Conservation (phyloP, 2,888 invertebrate genomes). For the Cyclophora albipunctata region DNA sequence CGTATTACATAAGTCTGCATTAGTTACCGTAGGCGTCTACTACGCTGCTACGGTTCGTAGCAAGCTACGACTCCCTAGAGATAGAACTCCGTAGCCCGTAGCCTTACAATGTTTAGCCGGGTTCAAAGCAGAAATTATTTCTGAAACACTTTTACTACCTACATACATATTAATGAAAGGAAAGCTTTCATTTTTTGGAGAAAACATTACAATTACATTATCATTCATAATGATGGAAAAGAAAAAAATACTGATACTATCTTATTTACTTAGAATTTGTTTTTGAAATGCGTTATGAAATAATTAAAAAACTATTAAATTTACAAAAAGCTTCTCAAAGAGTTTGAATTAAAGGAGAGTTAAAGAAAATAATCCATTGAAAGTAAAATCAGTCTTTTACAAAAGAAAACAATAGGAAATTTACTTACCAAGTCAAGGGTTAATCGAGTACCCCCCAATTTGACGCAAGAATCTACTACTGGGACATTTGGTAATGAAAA, state of each 20-base stretch:
- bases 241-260: too few relatives aligned
- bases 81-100: slow-evolving; percentile 47
- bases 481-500: too few relatives aligned
- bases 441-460: too few relatives aligned
- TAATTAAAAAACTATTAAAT: too few relatives aligned
- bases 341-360: slow-evolving; percentile 12
- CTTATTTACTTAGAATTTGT: too few relatives aligned
- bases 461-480: too few relatives aligned
- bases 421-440: too few relatives aligned
- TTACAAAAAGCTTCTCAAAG: too few relatives aligned
- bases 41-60: slow-evolving; percentile 60
- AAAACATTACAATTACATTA: too few relatives aligned
- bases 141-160: slow-evolving; percentile 31
- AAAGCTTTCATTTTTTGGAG: slow-evolving; percentile 1
- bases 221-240: too few relatives aligned
- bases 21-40: slow-evolving; percentile 53
- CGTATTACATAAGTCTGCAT: slow-evolving; percentile 38
- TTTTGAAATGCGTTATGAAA: too few relatives aligned
- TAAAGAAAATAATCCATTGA: slow-evolving; percentile 14
- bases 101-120: slow-evolving; percentile 51
- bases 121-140: slow-evolving; percentile 54
- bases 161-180: slow-evolving; percentile 2
- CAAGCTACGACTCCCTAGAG: slow-evolving; percentile 63
- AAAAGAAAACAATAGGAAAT: not conserved
- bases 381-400: slow-evolving; percentile 6